Evolutionary conservation across 2,113 vertebrate genomes (phyloP).

Genomic region (Burhinus oedicnemus): DNA sequence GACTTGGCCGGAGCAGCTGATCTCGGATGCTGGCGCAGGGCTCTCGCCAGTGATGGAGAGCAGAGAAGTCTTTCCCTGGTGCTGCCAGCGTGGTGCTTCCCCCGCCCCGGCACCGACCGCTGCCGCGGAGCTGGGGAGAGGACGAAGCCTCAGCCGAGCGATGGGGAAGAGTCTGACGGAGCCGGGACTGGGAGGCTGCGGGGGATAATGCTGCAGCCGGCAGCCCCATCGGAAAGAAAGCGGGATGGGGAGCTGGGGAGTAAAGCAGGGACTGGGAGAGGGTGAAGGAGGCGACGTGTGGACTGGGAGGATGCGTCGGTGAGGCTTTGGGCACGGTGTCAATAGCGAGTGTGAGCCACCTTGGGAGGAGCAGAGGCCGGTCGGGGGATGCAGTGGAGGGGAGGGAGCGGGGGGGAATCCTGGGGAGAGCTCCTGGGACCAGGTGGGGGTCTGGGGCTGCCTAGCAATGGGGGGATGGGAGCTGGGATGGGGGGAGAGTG

Average conservation of each 20-base stretch:
- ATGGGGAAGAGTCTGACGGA: neutral
- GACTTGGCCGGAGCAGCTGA: neutral
- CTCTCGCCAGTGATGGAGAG: neutral
- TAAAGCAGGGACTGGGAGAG: neutral
- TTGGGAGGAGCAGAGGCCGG: neutral
- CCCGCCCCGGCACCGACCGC: neutral
- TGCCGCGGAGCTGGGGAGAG: neutral
- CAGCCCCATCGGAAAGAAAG: neutral
- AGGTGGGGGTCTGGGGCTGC: neutral
- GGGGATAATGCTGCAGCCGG: neutral
- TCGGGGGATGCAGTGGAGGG: neutral
- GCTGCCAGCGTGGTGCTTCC: neutral
- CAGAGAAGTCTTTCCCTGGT: neutral
- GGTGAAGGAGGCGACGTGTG: neutral
- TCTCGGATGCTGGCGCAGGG: neutral
- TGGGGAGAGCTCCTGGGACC: neutral
- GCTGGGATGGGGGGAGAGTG: neutral
- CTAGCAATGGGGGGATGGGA: neutral
- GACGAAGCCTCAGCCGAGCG: rapidly evolving
- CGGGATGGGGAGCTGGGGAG: neutral
- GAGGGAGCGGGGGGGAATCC: neutral
- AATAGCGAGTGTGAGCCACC: rapidly evolving
- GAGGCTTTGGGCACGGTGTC: neutral
- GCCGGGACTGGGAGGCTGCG: neutral
- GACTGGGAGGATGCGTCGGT: too few relatives aligned